phyloP scores from a whole-genome alignment of 2,888 invertebrate species.

The Macrophya annulata region DNA sequence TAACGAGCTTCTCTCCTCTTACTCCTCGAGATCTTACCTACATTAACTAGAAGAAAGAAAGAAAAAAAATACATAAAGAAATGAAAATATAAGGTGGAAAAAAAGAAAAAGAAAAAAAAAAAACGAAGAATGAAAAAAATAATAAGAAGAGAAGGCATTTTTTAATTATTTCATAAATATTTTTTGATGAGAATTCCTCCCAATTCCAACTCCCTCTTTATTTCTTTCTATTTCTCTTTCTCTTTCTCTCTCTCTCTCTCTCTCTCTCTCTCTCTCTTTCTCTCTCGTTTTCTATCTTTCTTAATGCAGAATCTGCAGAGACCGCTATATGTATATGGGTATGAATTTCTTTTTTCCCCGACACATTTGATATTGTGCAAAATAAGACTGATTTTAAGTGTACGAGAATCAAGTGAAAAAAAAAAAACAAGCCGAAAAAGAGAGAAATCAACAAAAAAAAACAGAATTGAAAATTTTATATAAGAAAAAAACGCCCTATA shows the following conservation, averaged over 20 bases:
- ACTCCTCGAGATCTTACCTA: neutral
- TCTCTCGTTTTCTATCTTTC: too few species aligned
- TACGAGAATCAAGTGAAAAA: too few species aligned
- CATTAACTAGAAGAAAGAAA: neutral
- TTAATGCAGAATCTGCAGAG: too few species aligned
- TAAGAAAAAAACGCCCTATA: too few species aligned
- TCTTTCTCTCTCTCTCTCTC: neutral
- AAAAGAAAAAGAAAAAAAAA: neutral
- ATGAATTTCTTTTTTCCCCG: too few species aligned
- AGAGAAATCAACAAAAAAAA: too few species aligned
- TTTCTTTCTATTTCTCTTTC: neutral
- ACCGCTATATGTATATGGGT: too few species aligned
- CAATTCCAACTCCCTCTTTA: neutral
- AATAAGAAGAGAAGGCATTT: slow-evolving; percentile 68
- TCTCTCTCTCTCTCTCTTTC: neutral
- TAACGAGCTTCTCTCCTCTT: neutral
- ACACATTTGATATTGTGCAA: too few species aligned
- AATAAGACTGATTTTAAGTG: too few species aligned
- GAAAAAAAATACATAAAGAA: neutral
- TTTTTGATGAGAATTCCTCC: slow-evolving; percentile 74
- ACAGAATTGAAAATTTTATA: too few species aligned
- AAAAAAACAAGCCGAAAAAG: too few species aligned
- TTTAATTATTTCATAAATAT: slow-evolving; percentile 74
- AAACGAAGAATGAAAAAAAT: slow-evolving; percentile 28
- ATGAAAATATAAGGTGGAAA: neutral